Base-by-base conservation (phyloP, 2,888 invertebrate species). In the Lycaena phlaeas region DNA sequence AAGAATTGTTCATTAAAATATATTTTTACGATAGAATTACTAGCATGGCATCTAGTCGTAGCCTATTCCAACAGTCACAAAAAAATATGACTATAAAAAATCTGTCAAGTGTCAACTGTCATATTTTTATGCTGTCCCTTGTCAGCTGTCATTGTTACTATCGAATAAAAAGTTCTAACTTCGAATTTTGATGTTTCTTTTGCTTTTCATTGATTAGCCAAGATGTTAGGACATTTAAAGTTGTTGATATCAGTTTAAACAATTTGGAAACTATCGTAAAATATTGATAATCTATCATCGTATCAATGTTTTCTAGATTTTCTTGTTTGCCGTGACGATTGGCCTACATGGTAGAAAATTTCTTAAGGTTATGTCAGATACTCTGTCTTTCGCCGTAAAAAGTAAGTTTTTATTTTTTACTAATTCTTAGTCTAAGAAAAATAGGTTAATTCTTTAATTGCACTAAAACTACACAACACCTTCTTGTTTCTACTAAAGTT, bases 301-400 rank as follows among this genome's bases (percentile, higher is more conserved):
- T 18, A 18, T 18, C 1, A 1, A 22, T 34, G 12, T 3, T 14
- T 22, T 31, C 18, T 17, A 3, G 14, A 39, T 26, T 14, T 18
- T 4, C 7, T 31, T 25, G 7, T 14, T 9, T 30, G 12, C 22
- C 27, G 14, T 25, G 14, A 14, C 12, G 27, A 4, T 31, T 12
- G 22, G 1, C 9, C 7, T 11, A 12, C 17, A 22, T 22, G 11
- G 11, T 34, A 50, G 57, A 56, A 59, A 57, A 58, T 54, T 57
- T 48, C 52, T 51, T 53, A 64, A 77, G 77, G 77, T 77, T 79
- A 79, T 71, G 72, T 68, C 68, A 57, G 65, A 64, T 58, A 61
- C 64, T 62, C 63, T 67, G 54, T 57, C 46, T 56, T 63, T 61
- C 64, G 58, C 58, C 59, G 59, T 63, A 62, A 69, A 64, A 65